A percentile compares a stretch with the other conserved stretches of the same genome.
Evolutionary conservation across 2,888 invertebrate genomes (phyloP).

Genomic region (Idaea dimidiata): DNA sequence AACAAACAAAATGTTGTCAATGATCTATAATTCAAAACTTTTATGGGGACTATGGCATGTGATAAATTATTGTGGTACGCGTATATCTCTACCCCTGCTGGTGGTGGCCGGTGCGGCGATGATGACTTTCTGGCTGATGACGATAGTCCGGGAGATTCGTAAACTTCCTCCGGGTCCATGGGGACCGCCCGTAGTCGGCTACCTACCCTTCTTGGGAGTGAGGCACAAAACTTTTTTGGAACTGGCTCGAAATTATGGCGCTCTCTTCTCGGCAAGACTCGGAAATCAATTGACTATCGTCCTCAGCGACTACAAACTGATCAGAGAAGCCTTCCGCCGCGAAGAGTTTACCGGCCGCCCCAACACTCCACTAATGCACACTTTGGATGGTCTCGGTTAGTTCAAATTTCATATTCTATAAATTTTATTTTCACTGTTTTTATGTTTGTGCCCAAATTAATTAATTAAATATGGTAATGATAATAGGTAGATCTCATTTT

Average conservation of each 20-base stretch:
- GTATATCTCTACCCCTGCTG: conserved; percentile 67
- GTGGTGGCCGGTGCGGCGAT: conserved; percentile 71
- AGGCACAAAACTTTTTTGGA: conserved; percentile 90
- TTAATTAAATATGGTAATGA: not conserved
- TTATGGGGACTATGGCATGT: conserved; percentile 78
- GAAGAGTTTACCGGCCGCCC: conserved; percentile 95
- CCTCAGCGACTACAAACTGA: conserved; percentile 91
- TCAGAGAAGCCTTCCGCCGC: conserved; percentile 91
- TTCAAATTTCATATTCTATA: conserved; percentile 31
- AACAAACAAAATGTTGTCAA: conserved; percentile 55
- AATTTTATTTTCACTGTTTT: conserved; percentile 3
- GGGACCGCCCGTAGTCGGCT: conserved; percentile 92
- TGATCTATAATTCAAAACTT: conserved; percentile 72
- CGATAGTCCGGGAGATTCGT: conserved; percentile 64
- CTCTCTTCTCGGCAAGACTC: conserved; percentile 89
- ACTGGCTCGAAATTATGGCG: conserved; percentile 89
- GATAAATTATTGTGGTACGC: conserved; percentile 66
- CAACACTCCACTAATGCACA: conserved; percentile 91
- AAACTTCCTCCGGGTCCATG: conserved; percentile 92
- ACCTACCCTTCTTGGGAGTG: conserved; percentile 89
- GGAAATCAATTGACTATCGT: conserved; percentile 92
- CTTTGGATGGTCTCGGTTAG: conserved; percentile 94
- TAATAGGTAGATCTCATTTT: no score
- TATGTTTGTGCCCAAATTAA: conserved; percentile 3
- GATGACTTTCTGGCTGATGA: conserved; percentile 70